Conservation (phyloP, 2,797 vertebrate genomes). For the Anguilla pacifica region DNA sequence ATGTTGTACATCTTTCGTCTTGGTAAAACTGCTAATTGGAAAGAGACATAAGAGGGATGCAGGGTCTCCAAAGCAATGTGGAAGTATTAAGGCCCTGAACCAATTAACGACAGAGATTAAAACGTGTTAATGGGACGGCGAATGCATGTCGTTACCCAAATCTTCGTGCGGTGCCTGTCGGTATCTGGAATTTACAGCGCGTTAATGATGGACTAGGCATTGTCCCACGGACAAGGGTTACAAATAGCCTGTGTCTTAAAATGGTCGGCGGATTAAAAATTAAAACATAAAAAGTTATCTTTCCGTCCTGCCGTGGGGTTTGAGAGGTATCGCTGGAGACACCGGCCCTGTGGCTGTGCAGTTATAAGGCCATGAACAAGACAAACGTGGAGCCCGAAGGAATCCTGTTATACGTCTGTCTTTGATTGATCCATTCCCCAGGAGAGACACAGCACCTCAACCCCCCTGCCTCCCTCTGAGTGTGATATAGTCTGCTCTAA, state of each 20-base stretch:
- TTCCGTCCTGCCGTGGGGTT: not conserved
- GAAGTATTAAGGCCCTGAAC: conserved; percentile 10
- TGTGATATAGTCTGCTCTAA: not conserved
- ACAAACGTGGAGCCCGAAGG: not conserved
- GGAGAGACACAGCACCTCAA: not conserved
- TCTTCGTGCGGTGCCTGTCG: not conserved
- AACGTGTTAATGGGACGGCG: conserved; percentile 6
- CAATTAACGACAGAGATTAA: conserved; percentile 18
- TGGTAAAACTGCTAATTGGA: conserved; percentile 11
- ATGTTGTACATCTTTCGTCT: not conserved
- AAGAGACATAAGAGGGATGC: conserved; percentile 2
- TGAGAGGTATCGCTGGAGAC: not conserved
- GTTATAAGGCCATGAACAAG: not conserved
- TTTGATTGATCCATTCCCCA: not conserved
- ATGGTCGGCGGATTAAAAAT: not conserved
- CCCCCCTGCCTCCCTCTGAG: not conserved
- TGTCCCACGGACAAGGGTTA: not conserved
- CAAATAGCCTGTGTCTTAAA: not conserved
- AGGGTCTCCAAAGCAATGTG: conserved; percentile 11
- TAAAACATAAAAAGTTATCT: not conserved
- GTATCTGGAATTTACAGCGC: not conserved
- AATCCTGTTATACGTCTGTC: not conserved
- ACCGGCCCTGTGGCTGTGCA: not conserved
- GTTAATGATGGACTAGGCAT: not conserved
- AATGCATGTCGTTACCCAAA: not conserved